Evolutionary conservation across 2,113 vertebrate genomes (phyloP).

Genomic region (Thunnus thynnus): DNA sequence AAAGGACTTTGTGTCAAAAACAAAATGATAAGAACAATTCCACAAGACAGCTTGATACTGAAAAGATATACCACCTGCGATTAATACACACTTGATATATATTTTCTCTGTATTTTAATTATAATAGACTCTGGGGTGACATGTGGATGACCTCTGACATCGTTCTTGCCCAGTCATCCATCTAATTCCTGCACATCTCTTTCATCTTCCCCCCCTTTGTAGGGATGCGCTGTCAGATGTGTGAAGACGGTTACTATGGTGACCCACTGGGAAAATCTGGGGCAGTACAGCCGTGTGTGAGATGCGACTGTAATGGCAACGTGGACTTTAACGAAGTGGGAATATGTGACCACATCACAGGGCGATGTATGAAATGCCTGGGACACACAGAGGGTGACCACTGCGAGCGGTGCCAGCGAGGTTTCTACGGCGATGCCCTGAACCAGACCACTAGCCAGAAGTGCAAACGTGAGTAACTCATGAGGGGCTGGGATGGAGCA

Average conservation of each 20-base stretch:
- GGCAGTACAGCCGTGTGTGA: conserved; percentile 78
- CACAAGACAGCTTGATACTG: conserved; percentile 4
- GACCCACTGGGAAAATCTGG: conserved; percentile 90
- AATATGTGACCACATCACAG: conserved; percentile 88
- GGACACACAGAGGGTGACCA: conserved; percentile 86
- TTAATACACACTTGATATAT: conserved; percentile 8
- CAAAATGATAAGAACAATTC: conserved; percentile 20
- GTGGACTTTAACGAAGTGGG: conserved; percentile 91
- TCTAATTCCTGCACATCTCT: conserved; percentile 23
- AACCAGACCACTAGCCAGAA: conserved; percentile 71
- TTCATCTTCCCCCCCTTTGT: conserved; percentile 16
- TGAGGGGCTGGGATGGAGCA: not conserved
- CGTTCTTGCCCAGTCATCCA: conserved; percentile 31
- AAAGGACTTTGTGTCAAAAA: conserved; percentile 19
- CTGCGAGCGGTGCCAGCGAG: conserved; percentile 87
- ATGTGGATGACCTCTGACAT: conserved; percentile 20
- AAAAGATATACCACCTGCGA: conserved; percentile 24
- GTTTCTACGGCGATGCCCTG: conserved; percentile 89
- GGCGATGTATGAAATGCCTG: conserved; percentile 91
- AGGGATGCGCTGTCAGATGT: conserved; percentile 92
- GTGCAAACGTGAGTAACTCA: conserved; percentile 86
- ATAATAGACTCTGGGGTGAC: not conserved
- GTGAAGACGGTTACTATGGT: conserved; percentile 93
- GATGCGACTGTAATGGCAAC: conserved; percentile 90
- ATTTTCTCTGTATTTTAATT: conserved; percentile 37